Conservation (phyloP, 53 echinoderm and acorn worm genomes). For the Zoroaster sp. region DNA sequence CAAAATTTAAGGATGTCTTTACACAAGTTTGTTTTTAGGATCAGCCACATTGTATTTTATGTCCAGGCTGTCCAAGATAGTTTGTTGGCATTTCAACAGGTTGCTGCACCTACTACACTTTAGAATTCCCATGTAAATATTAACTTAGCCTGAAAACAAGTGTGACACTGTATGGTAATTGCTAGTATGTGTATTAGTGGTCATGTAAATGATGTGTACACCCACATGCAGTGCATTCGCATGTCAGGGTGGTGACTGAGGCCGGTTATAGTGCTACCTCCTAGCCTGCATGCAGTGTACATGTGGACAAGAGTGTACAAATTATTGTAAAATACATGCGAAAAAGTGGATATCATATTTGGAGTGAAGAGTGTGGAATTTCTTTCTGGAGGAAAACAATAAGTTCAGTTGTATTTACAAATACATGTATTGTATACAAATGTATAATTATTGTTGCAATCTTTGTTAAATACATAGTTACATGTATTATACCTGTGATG, state of each 20-base stretch:
- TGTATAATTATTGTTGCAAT: not conserved
- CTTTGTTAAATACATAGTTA: not conserved
- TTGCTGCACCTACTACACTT: not conserved
- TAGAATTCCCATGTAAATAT: not conserved
- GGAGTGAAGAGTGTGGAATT: no score
- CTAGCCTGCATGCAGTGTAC: not conserved
- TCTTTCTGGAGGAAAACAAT: not conserved
- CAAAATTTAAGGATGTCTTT: no score
- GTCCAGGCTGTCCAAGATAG: no score
- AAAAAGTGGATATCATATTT: no score
- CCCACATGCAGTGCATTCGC: not conserved
- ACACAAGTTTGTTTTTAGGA: no score
- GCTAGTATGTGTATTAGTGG: not conserved
- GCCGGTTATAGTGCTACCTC: not conserved
- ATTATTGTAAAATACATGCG: no score
- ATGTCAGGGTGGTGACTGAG: not conserved
- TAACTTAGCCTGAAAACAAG: not conserved
- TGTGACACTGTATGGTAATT: not conserved
- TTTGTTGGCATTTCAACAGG: not conserved
- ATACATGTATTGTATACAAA: not conserved
- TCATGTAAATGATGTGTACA: not conserved
- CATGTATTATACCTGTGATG: not conserved
- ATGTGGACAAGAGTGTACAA: no score
- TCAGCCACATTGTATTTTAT: no score
- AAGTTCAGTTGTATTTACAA: not conserved